Evolutionary conservation across 1,140 invertebrate species (phyloP).

Genomic region (Drosophila elegans): DNA sequence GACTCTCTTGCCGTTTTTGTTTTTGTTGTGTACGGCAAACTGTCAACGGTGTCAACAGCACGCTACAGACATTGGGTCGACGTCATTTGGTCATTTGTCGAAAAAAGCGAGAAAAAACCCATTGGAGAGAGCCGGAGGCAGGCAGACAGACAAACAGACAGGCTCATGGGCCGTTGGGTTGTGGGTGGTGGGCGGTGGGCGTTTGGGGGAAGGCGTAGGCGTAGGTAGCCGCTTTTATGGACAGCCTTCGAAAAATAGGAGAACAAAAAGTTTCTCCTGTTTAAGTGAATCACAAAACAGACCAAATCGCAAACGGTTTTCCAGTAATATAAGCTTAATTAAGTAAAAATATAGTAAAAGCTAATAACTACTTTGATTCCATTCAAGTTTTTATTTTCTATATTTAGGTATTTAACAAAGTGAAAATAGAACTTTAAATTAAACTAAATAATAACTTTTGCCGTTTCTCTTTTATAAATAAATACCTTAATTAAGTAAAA

Average conservation of each 20-base stretch:
- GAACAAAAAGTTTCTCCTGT: neutral
- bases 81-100: constrained; percentile 59
- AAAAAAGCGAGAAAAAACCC: constrained; percentile 10
- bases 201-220: too few species aligned
- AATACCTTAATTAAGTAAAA: too few species aligned
- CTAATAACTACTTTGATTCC: neutral
- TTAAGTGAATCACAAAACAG: constrained; percentile 24
- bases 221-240: constrained; percentile 8
- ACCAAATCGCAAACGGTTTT: neutral
- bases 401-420: neutral
- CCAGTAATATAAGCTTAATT: neutral
- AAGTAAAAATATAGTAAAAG: constrained; percentile 2
- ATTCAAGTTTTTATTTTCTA: neutral
- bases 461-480: too few species aligned
- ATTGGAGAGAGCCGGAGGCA: constrained; percentile 1
- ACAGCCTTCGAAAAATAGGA: neutral
- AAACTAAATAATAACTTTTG: too few species aligned
- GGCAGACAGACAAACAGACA: constrained; percentile 30
- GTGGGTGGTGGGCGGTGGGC: neutral
- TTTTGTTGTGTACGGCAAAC: constrained; percentile 57
- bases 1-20: constrained; percentile 25
- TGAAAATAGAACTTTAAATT: too few species aligned
- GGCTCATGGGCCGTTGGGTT: neutral
- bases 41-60: constrained; percentile 57
- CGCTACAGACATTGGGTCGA: constrained; percentile 52